Evolutionary conservation across 2,888 invertebrate species (phyloP).

Genomic region (Drosophila lutescens): DNA sequence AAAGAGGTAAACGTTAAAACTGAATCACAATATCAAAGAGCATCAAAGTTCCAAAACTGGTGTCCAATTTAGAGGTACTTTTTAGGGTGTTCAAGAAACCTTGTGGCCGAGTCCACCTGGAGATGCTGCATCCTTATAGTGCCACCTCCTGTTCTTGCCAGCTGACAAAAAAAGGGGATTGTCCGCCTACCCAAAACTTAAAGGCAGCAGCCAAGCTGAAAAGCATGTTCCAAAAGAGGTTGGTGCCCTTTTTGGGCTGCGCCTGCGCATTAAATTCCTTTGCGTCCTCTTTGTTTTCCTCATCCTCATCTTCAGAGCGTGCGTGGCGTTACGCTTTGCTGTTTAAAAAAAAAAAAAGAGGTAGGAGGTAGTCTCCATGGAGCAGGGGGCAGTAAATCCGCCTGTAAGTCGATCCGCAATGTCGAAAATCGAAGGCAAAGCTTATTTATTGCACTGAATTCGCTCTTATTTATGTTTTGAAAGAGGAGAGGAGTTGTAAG

Average conservation of each 20-base stretch:
- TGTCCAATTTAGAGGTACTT: neutral
- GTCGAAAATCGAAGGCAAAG: constrained; percentile 13
- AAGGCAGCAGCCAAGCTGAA: constrained; percentile 5
- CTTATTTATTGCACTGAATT: constrained; percentile 14
- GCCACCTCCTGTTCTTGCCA: neutral
- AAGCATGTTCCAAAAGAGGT: constrained; percentile 35
- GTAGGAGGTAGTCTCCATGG: neutral
- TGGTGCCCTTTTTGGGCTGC: constrained; percentile 70
- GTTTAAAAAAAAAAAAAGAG: neutral
- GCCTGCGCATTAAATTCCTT: constrained; percentile 32
- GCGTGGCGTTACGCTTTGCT: constrained; percentile 68
- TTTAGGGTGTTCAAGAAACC: neutral
- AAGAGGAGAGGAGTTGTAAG: constrained; percentile 28
- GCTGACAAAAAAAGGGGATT: constrained; percentile 19
- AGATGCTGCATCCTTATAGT: neutral
- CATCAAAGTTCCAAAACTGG: neutral
- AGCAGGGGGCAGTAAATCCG: constrained; percentile 13
- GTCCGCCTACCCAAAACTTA: constrained; percentile 20
- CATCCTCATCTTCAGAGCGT: constrained; percentile 52
- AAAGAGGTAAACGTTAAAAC: too few relatives aligned
- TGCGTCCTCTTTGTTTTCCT: constrained; percentile 57
- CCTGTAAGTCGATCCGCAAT: constrained; percentile 7
- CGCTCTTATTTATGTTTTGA: constrained; percentile 26
- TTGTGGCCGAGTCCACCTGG: constrained; percentile 20
- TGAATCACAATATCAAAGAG: too few relatives aligned